These are phyloP conservation scores for Paratrypauchen microcephalus DNA, from an alignment of 2,797 vertebrate genomes.

Conservation along the genomic window DNA sequence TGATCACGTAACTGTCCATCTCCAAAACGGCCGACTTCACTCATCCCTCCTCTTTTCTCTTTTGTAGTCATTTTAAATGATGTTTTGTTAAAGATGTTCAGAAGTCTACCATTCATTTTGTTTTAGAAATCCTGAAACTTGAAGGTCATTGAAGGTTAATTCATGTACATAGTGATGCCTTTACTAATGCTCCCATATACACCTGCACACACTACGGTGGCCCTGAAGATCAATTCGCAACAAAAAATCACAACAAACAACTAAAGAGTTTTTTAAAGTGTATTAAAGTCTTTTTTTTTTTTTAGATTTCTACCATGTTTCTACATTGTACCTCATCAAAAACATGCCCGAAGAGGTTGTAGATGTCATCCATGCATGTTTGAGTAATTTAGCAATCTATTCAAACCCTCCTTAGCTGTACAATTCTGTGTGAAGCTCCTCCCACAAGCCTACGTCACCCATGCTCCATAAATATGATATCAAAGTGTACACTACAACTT, in stretches of 20 bases:
- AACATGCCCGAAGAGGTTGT: too few species aligned
- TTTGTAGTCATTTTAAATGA: slow-evolving; percentile 57
- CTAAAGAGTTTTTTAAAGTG: background rate
- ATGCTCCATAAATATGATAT: too few species aligned
- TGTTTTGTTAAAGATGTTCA: slow-evolving; percentile 70
- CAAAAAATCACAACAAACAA: background rate
- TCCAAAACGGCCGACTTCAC: slow-evolving; percentile 49
- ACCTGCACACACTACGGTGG: slow-evolving; percentile 50
- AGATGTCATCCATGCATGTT: too few species aligned
- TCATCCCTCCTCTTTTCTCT: slow-evolving; percentile 52
- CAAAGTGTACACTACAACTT: too few species aligned
- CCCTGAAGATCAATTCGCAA: background rate
- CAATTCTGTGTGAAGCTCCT: too few species aligned
- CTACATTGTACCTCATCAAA: too few species aligned
- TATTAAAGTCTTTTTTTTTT: too few species aligned
- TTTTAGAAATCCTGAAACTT: slow-evolving; percentile 70
- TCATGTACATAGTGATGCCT: slow-evolving; percentile 79
- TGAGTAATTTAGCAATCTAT: too few species aligned
- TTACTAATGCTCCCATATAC: slow-evolving; percentile 56
- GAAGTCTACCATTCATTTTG: slow-evolving; percentile 47
- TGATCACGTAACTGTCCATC: background rate
- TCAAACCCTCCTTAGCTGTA: too few species aligned
- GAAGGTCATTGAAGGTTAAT: slow-evolving; percentile 73
- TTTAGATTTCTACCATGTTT: too few species aligned
- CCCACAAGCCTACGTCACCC: too few species aligned